Evolutionary conservation across 2,888 invertebrate species (phyloP), one percentile per base, ranked within the genome.

Genomic region (Cecidostiba fungosa): DNA sequence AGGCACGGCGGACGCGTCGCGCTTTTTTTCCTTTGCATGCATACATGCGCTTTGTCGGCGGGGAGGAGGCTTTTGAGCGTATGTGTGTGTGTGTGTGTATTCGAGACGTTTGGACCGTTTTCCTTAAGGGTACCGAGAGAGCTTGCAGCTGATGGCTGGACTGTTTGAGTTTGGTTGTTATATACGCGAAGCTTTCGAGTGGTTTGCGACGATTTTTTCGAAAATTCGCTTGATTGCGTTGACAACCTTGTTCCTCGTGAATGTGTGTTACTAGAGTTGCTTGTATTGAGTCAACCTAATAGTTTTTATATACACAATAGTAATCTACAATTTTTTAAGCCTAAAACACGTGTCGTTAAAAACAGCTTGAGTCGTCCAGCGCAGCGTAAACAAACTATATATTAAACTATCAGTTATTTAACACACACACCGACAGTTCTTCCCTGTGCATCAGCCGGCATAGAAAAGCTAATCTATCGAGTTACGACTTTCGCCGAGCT

Each of bases 61-160:
- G 26, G 14, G 36, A 43, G 23, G 39, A 26, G 54, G 26, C n/a
- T 23, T 23, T 26, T 29, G 47, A n/a, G 36, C 3, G 39, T 23
- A 1, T 4, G 23, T 8, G 36, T n/a, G 12, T 32, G 19, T 8
- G 12, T 39, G 23, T 39, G 19, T 4, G 23, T 39, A 73, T 26
- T 16, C 10, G 26, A 69, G 69, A 70, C 29, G 62, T 80, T 84
- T 80, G 50, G 39, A 26, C 36, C 66, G 32, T 72, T 74, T 72
- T 66, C 50, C 19, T 43, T 59, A 16, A 59, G n/a, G 8, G 8
- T 59, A 1, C 10, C 6, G n/a, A 19, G 54, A 19, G 54, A 59
- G 54, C 54, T 59, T 26, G 66, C 19, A 29, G 66, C 32, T n/a
- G 29, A 66, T 23, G 73, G 59, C 26, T 36, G 16, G 16, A 39